Evolutionary conservation across 2,113 vertebrate species (phyloP).

Genomic region (Garra rufa): DNA sequence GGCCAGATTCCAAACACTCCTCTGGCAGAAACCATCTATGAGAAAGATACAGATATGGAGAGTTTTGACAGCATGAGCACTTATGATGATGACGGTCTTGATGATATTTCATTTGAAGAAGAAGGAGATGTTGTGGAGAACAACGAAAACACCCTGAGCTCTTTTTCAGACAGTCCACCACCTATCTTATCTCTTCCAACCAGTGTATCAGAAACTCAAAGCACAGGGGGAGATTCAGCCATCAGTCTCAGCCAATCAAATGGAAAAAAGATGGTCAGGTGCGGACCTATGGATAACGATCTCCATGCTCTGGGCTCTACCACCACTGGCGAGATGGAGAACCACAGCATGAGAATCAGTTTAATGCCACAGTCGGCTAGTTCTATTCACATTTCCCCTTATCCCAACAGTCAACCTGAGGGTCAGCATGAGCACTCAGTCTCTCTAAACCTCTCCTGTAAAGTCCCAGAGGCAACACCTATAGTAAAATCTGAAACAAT

Average conservation of each 20-base stretch:
- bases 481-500: slow-evolving; percentile 88
- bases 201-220: slow-evolving; percentile 89
- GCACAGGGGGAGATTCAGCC: slow-evolving; percentile 87
- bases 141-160: slow-evolving; percentile 72
- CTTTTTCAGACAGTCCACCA: slow-evolving; percentile 68
- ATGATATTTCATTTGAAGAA: slow-evolving; percentile 91
- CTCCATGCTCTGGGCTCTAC: slow-evolving; percentile 80
- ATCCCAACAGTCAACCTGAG: slow-evolving; percentile 81
- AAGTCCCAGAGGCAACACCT: slow-evolving; percentile 76
- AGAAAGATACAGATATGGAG: slow-evolving; percentile 83
- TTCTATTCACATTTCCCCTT: slow-evolving; percentile 79
- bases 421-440: slow-evolving; percentile 66
- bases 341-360: slow-evolving; percentile 80
- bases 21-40: slow-evolving; percentile 79
- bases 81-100: slow-evolving; percentile 83
- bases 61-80: slow-evolving; percentile 83
- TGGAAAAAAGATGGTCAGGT: slow-evolving; percentile 78
- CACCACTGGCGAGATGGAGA: slow-evolving; percentile 80
- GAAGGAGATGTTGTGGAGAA: slow-evolving; percentile 79
- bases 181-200: slow-evolving; percentile 81
- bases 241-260: slow-evolving; percentile 80
- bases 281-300: slow-evolving; percentile 83
- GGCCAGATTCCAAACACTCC: slow-evolving; percentile 89
- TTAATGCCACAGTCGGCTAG: slow-evolving; percentile 83
- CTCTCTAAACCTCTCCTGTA: slow-evolving; percentile 63